Evolutionary conservation across 2,888 invertebrate species (phyloP), one percentile per base, ranked within the genome.

Genomic region (Cheilosia soror): DNA sequence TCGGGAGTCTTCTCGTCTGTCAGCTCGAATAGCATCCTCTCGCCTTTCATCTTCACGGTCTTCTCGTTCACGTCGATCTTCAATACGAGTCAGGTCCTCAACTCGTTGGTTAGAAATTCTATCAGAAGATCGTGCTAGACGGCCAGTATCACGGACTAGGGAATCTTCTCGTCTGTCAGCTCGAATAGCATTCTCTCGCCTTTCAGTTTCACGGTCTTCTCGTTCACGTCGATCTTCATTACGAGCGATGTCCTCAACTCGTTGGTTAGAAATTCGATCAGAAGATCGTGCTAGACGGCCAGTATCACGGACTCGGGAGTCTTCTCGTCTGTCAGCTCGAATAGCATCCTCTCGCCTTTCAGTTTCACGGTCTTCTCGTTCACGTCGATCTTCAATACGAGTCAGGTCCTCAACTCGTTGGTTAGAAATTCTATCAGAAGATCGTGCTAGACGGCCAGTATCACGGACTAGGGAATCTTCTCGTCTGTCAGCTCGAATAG

Each of bases 121-220:
- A 27, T 27, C 40, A 5, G 20, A 25, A 9, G 49, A 49, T 47
- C 63, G 11, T 31, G 58, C 68, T 11, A 25, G 42, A 27, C 60
- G 66, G 20, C 47, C 57, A 6, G 11, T 44, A 33, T 15, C 11
- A 2, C 37, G 44, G 25, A 62, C 37, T 20, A 27, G 20, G n/a
- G 25, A 27, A 15, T 15, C 68, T n/a, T 63, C 57, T 63, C 72
- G 47, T 42, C 33, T 57, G 2, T 72, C 72, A 29, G 37, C n/a
- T 29, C 37, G 72, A 7, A 51, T 6, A 20, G 20, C 37, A 47
- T 65, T 40, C 29, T 69, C 63, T n/a, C 9, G 57, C 6, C 29
- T 29, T 25, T 20, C 7, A 40, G 51, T 29, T 11, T 42, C 55
- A 3, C 62, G 76, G 0, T 58, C 58, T 25, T 25, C 42, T 1